Percentiles rank a stretch among this genome's conserved stretches.
phyloP scores from a whole-genome alignment of 2,113 vertebrate species.

The Hiodon alosoides region DNA sequence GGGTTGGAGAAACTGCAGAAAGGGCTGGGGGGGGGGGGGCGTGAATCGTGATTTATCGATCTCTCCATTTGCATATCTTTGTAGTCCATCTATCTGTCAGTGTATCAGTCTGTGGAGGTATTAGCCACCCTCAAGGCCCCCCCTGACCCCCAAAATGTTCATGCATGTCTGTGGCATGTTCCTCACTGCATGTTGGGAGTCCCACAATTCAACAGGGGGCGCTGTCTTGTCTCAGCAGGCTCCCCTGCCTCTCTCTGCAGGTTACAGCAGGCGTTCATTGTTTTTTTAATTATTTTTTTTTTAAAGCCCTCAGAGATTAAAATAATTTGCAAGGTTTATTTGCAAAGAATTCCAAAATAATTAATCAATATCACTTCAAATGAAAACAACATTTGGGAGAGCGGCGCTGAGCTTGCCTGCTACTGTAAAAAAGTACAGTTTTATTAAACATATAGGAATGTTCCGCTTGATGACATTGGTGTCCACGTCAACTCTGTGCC shows the following conservation, averaged over 20 bases:
- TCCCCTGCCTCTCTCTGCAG: conserved; percentile 29
- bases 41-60: conserved; percentile 66
- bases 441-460: background rate
- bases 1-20: conserved; percentile 58
- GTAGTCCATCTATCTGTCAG: conserved; percentile 65
- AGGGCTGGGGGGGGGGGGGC: conserved; percentile 45
- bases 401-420: conserved; percentile 56
- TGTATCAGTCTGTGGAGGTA: conserved; percentile 65
- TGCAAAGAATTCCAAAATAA: conserved; percentile 59
- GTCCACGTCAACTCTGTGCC: no score
- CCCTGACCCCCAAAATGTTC: no score
- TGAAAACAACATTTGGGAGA: conserved; percentile 53
- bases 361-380: conserved; percentile 66
- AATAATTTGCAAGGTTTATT: conserved; percentile 64
- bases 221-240: conserved; percentile 6
- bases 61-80: conserved; percentile 72
- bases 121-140: conserved; percentile 42
- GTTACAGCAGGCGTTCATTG: conserved; percentile 43
- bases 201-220: no score
- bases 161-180: background rate
- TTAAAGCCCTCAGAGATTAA: conserved; percentile 60
- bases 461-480: no score
- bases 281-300: conserved; percentile 68
- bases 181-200: background rate
- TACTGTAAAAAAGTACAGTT: conserved; percentile 27